phyloP scores from a whole-genome alignment of 2,113 vertebrate genomes.

The Raja brachyura region DNA sequence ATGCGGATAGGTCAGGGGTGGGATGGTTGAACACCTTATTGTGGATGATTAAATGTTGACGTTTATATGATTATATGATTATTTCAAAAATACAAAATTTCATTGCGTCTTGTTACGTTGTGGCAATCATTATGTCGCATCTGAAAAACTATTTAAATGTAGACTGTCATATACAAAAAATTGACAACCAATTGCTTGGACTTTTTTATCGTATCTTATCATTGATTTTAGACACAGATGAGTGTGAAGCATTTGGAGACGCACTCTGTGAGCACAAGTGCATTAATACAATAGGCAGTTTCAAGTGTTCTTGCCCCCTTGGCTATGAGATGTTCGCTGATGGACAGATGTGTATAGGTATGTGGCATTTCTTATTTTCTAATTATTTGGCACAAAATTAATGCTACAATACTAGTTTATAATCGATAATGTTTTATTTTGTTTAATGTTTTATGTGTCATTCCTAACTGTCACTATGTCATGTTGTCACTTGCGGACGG shows the following conservation, averaged over 20 bases:
- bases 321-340: neutral
- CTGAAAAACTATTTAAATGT: neutral
- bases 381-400: neutral
- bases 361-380: neutral
- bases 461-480: too few relatives aligned
- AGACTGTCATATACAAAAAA: neutral
- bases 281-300: slow-evolving; percentile 25
- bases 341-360: slow-evolving; percentile 22
- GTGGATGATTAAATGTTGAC: neutral
- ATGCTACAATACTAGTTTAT: neutral
- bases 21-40: too few relatives aligned
- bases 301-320: neutral
- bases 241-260: neutral
- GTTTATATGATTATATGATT: neutral
- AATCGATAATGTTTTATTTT: too few relatives aligned
- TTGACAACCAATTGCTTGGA: neutral
- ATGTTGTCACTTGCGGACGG: too few relatives aligned
- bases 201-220: neutral
- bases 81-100: neutral
- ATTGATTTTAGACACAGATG: slow-evolving; percentile 16
- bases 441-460: too few relatives aligned
- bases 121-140: too few relatives aligned
- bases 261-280: slow-evolving; percentile 17
- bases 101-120: neutral
- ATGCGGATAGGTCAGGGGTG: too few relatives aligned